Conservation (phyloP, 2,113 vertebrate genomes). For the Neotragus moschatus region DNA sequence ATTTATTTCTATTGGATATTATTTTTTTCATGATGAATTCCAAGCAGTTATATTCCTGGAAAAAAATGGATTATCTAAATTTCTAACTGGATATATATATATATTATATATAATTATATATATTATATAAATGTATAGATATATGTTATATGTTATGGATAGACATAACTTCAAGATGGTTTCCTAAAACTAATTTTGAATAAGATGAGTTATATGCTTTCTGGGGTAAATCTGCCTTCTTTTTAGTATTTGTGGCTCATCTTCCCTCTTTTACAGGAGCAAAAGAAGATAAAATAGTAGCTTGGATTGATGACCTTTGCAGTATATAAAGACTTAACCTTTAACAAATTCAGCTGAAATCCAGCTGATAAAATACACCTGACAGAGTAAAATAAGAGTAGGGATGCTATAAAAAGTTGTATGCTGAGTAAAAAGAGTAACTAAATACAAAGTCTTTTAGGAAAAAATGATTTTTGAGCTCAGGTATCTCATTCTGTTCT, state of each 20-base stretch:
- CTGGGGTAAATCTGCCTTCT: background rate
- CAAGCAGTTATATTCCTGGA: background rate
- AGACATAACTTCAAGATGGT: background rate
- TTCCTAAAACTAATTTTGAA: background rate
- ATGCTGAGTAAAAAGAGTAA: background rate
- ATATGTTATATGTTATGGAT: background rate
- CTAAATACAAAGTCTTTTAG: background rate
- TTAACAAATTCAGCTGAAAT: slow-evolving; percentile 23
- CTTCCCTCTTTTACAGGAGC: background rate
- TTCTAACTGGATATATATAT: background rate
- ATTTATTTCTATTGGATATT: background rate
- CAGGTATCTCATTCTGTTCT: background rate
- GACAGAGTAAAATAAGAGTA: background rate
- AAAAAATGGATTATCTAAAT: background rate
- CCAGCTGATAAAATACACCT: background rate
- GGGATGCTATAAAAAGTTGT: background rate
- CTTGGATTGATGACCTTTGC: background rate
- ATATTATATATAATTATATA: background rate
- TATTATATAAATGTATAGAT: background rate
- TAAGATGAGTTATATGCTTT: background rate
- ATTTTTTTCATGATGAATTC: background rate
- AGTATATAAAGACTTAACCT: background rate
- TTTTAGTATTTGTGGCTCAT: background rate
- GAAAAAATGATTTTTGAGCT: background rate
- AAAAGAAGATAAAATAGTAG: slow-evolving; percentile 16